phyloP scores from a whole-genome alignment of 2,797 vertebrate genomes.

The Silurus aristotelis region DNA sequence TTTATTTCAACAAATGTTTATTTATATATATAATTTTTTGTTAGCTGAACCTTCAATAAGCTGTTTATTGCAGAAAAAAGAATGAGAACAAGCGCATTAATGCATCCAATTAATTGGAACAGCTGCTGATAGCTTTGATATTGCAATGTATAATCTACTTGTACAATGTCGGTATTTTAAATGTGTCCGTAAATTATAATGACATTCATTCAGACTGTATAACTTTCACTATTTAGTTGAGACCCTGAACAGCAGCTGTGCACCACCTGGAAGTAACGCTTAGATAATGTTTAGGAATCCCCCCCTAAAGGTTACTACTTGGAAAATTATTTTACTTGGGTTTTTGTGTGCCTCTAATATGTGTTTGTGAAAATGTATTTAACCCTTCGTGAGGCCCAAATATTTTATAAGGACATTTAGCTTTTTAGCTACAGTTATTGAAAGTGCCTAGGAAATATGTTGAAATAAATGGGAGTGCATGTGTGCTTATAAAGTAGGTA shows the following conservation, averaged over 20 bases:
- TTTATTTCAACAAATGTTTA: not conserved
- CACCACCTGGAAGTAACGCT: conserved; percentile 26
- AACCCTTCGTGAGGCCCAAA: not conserved
- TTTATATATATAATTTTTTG: not conserved
- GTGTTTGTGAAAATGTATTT: not conserved
- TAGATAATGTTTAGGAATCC: conserved; percentile 38
- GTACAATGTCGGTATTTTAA: not conserved
- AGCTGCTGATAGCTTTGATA: not conserved
- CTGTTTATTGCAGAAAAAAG: not conserved
- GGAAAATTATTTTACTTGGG: conserved; percentile 33
- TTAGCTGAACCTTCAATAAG: not conserved
- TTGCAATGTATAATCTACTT: not conserved
- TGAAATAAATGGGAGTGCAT: not conserved
- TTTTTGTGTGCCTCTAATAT: not conserved
- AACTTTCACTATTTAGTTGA: not conserved
- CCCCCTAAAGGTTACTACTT: conserved; percentile 38
- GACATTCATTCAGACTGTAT: not conserved
- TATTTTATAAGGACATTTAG: not conserved
- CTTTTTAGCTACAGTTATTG: not conserved
- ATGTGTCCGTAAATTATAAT: not conserved
- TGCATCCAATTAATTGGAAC: not conserved
- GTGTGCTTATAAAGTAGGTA: not conserved
- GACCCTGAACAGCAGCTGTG: conserved; percentile 16
- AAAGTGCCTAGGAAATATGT: not conserved
- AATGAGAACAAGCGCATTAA: not conserved